Evolutionary conservation across 2,113 vertebrate genomes (phyloP).

Genomic region (Helogale parvula): DNA sequence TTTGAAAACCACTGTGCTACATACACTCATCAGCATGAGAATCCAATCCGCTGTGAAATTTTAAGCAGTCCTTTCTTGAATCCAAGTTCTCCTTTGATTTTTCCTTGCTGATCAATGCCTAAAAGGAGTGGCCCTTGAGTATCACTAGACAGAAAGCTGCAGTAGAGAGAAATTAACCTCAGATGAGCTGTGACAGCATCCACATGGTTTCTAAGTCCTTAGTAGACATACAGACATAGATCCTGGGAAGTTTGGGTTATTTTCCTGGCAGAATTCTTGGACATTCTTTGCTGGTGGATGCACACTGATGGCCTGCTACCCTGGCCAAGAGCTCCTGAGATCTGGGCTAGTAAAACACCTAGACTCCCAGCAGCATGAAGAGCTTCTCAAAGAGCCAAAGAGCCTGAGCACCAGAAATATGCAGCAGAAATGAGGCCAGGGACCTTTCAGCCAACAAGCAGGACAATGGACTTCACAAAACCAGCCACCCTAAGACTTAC

Average conservation of each 20-base stretch:
- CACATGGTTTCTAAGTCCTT: conserved; percentile 11
- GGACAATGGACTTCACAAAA: background rate
- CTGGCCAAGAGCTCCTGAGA: conserved; percentile 19
- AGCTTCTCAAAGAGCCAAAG: background rate
- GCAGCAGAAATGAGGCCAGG: background rate
- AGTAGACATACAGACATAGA: background rate
- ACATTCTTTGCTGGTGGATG: conserved; percentile 34
- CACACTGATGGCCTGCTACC: background rate
- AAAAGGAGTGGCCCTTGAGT: background rate
- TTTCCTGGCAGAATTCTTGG: background rate
- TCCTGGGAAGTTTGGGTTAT: background rate
- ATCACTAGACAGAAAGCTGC: conserved; percentile 10
- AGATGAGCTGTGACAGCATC: conserved; percentile 15
- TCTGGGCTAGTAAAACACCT: background rate
- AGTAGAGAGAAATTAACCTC: background rate
- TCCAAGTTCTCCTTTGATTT: conserved; percentile 19
- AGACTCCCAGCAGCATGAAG: background rate
- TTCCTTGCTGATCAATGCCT: conserved; percentile 4
- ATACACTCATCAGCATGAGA: background rate
- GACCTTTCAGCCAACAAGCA: background rate
- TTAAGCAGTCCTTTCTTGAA: conserved; percentile 34
- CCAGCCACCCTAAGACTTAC: background rate
- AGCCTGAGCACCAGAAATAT: background rate
- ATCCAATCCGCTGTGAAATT: background rate
- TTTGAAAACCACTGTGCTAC: background rate